Percentiles rank a stretch among this genome's conserved stretches.
phyloP scores from a whole-genome alignment of 2,113 vertebrate species.

The Cryptomyrus ogoouensis region DNA sequence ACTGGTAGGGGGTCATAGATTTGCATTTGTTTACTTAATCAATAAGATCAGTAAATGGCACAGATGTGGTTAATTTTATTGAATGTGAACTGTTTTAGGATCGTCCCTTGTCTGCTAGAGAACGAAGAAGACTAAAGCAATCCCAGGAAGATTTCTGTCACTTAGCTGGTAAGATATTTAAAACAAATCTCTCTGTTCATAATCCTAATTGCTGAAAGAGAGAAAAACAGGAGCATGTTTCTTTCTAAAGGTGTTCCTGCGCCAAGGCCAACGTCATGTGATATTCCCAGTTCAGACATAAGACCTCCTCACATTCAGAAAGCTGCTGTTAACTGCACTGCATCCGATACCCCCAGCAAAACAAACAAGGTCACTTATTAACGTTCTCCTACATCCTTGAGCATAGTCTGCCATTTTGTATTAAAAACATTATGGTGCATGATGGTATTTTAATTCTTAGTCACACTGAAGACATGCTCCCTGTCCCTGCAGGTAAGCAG shows the following conservation, averaged over 20 bases:
- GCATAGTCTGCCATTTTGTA: background rate
- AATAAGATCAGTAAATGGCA: background rate
- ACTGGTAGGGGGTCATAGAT: background rate
- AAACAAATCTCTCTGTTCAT: background rate
- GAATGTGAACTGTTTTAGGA: slow-evolving; percentile 53
- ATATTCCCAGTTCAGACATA: slow-evolving; percentile 47
- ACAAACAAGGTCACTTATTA: slow-evolving; percentile 33
- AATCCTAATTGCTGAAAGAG: background rate
- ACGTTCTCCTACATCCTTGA: background rate
- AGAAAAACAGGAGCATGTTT: slow-evolving; percentile 6
- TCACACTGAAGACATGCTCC: background rate
- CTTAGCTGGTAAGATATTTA: slow-evolving; percentile 56
- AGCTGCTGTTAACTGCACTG: slow-evolving; percentile 46
- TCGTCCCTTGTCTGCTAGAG: slow-evolving; percentile 83
- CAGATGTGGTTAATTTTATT: background rate
- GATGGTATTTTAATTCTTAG: background rate
- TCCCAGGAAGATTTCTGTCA: slow-evolving; percentile 65
- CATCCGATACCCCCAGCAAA: slow-evolving; percentile 51
- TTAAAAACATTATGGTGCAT: background rate
- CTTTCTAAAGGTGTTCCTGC: slow-evolving; percentile 49
- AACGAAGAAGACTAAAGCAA: slow-evolving; percentile 85
- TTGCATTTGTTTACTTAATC: background rate
- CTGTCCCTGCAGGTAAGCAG: slow-evolving; percentile 36
- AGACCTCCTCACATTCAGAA: slow-evolving; percentile 42
- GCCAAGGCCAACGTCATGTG: slow-evolving; percentile 57